Percentiles rank a stretch among this genome's conserved stretches.
Evolutionary conservation across 2,888 invertebrate species (phyloP).

Genomic region (Parnassius glacialis): DNA sequence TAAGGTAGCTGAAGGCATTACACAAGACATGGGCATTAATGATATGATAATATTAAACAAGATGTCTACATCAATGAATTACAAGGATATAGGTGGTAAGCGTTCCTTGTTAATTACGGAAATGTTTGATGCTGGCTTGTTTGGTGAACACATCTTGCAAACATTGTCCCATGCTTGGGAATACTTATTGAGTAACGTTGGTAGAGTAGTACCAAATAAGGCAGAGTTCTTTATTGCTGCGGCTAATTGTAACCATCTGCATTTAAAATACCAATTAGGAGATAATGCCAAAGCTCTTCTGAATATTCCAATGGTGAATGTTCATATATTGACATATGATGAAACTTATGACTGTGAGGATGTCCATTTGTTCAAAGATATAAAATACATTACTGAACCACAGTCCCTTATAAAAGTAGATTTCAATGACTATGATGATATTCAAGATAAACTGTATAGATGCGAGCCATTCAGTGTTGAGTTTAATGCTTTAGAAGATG

Average conservation of each 20-base stretch:
- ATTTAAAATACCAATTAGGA: slow-evolving; percentile 67
- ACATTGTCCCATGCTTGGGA: slow-evolving; percentile 86
- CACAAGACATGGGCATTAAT: slow-evolving; percentile 73
- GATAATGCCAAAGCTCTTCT: slow-evolving; percentile 47
- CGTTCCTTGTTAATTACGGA: slow-evolving; percentile 86
- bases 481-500: slow-evolving; percentile 63
- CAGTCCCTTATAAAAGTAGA: slow-evolving; percentile 79
- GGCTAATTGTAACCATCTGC: slow-evolving; percentile 78
- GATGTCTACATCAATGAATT: slow-evolving; percentile 80
- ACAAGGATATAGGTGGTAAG: slow-evolving; percentile 76
- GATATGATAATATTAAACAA: slow-evolving; percentile 78
- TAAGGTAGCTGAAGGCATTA: slow-evolving; percentile 73
- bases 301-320: slow-evolving; percentile 45
- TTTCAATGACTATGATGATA: slow-evolving; percentile 80
- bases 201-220: slow-evolving; percentile 81
- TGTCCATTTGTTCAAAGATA: slow-evolving; percentile 76
- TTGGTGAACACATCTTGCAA: slow-evolving; percentile 87
- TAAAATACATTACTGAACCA: slow-evolving; percentile 81
- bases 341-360: slow-evolving; percentile 87
- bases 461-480: slow-evolving; percentile 58
- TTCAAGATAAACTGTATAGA: slow-evolving; percentile 59
- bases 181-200: slow-evolving; percentile 72
- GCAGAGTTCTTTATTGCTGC: slow-evolving; percentile 84
- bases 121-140: slow-evolving; percentile 89
- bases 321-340: slow-evolving; percentile 51